Evolutionary conservation across 1,140 invertebrate species (phyloP).

Genomic region (Meloidogyne floridensis): DNA sequence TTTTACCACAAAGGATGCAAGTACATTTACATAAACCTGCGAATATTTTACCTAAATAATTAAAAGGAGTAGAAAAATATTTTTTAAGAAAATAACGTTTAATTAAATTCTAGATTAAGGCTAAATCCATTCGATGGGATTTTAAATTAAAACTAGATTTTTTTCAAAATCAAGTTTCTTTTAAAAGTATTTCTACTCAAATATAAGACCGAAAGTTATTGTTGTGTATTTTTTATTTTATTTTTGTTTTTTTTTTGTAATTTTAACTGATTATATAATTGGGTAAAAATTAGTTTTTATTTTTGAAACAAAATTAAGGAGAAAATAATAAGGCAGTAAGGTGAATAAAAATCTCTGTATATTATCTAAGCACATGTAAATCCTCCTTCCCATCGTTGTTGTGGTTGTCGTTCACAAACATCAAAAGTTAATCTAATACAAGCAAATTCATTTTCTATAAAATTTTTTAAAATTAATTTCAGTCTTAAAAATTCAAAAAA

Average conservation of each 20-base stretch:
- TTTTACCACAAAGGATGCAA: conserved; percentile 24
- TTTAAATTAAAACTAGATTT: too few relatives aligned
- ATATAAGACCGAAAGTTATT: not conserved
- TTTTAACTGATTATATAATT: not conserved
- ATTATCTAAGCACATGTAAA: conserved; percentile 55
- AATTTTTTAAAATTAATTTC: not conserved
- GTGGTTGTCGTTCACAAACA: conserved; percentile 59
- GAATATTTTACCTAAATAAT: not conserved
- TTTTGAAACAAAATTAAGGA: not conserved
- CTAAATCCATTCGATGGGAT: too few relatives aligned
- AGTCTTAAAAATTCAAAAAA: not conserved
- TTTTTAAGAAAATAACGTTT: not conserved
- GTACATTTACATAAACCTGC: conserved; percentile 35
- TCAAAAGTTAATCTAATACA: conserved; percentile 64
- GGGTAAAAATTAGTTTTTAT: not conserved
- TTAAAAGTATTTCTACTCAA: not conserved
- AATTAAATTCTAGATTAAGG: too few relatives aligned
- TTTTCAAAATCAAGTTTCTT: too few relatives aligned
- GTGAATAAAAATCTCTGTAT: too few relatives aligned
- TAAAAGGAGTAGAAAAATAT: not conserved
- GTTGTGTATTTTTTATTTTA: not conserved
- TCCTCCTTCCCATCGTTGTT: conserved; percentile 49
- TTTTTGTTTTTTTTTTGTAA: not conserved
- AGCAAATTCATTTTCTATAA: conserved; percentile 61
- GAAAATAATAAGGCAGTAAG: too few relatives aligned